These are phyloP conservation scores for Fukomys damarensis DNA, from an alignment of 2,113 vertebrate species.

Conservation along the genomic window DNA sequence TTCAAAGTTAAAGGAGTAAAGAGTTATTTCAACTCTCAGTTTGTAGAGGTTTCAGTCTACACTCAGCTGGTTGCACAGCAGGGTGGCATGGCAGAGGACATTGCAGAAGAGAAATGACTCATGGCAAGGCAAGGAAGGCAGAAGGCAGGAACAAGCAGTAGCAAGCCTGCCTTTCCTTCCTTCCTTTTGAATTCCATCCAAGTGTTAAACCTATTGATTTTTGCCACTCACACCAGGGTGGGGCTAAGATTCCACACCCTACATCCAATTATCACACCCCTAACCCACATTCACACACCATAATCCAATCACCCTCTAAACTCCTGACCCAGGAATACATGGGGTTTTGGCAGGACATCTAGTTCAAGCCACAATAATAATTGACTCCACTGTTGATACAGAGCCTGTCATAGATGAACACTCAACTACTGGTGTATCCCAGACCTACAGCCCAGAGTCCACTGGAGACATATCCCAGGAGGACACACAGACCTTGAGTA, in stretches of 20 bases:
- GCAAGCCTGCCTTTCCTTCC: neutral
- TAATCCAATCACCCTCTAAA: neutral
- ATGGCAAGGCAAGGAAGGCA: neutral
- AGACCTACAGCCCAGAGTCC: accelerated
- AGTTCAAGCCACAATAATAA: neutral
- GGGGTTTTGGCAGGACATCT: neutral
- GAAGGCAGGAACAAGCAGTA: neutral
- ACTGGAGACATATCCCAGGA: accelerated
- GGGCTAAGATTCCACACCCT: neutral
- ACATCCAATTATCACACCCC: neutral
- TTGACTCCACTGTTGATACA: neutral
- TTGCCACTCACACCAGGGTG: too few relatives aligned
- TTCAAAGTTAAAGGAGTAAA: neutral
- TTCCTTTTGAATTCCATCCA: too few relatives aligned
- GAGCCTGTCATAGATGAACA: neutral
- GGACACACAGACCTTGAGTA: neutral
- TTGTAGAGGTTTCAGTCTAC: neutral
- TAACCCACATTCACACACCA: neutral
- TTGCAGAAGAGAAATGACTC: neutral
- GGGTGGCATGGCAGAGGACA: neutral
- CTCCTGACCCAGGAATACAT: neutral
- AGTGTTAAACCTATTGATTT: too few relatives aligned
- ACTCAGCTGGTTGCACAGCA: neutral
- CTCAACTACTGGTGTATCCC: accelerated
- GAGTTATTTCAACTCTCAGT: neutral